Conservation (phyloP, 2,888 invertebrate species). For the Chrysomela aeneicollis region DNA sequence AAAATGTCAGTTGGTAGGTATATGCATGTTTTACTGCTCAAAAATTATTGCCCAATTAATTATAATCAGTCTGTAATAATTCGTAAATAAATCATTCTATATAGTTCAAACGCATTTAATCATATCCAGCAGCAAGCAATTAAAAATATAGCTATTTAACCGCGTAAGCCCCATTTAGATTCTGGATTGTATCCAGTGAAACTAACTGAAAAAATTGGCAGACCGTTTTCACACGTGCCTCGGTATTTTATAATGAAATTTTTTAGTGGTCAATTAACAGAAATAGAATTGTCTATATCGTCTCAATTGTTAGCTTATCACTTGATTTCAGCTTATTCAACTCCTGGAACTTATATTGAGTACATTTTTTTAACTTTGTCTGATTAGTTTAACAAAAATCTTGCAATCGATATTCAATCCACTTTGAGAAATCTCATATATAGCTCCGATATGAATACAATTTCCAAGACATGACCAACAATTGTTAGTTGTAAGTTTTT, state of each 20-base stretch:
- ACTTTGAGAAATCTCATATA: too few relatives aligned
- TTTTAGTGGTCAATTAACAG: neutral
- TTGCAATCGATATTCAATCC: too few relatives aligned
- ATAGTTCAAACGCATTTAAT: constrained; percentile 3
- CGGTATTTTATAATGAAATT: neutral
- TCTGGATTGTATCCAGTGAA: constrained; percentile 24
- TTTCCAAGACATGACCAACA: too few relatives aligned
- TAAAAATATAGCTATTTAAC: neutral
- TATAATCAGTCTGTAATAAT: constrained; percentile 16
- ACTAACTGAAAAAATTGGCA: constrained; percentile 23
- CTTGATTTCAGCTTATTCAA: too few relatives aligned
- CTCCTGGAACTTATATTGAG: too few relatives aligned
- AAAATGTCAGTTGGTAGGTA: too few relatives aligned
- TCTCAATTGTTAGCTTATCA: too few relatives aligned
- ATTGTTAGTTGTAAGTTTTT: too few relatives aligned
- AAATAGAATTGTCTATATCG: constrained; percentile 9
- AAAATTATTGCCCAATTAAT: constrained; percentile 8
- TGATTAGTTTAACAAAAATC: too few relatives aligned
- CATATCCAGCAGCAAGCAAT: neutral
- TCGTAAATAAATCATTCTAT: constrained; percentile 12
- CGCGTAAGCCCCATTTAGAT: constrained; percentile 5
- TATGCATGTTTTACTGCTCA: neutral
- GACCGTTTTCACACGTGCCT: constrained; percentile 17
- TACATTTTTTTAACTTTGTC: too few relatives aligned
- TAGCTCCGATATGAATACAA: too few relatives aligned